Percentiles rank a stretch among this genome's conserved stretches.
Conservation (phyloP, 2,113 vertebrate genomes). For the Dipodomys ordii region DNA sequence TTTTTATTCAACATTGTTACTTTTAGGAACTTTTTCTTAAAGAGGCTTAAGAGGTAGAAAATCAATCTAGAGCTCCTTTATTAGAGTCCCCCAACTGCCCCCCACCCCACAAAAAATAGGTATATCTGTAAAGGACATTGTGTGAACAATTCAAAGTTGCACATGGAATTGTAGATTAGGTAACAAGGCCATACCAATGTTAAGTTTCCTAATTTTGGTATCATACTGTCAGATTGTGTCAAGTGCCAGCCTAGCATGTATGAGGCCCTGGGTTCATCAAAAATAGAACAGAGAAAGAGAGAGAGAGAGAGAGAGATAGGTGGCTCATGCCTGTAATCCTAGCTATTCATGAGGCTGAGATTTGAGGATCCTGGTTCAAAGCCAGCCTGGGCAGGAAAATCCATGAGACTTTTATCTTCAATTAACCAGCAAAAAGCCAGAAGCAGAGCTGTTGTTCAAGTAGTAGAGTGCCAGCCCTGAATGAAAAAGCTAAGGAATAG, state of each 20-base stretch:
- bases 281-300: too few relatives aligned
- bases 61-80: neutral
- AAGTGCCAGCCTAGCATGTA: neutral
- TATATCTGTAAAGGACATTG: neutral
- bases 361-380: too few relatives aligned
- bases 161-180: neutral
- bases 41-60: neutral
- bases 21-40: slow-evolving; percentile 3
- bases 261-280: neutral
- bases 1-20: neutral
- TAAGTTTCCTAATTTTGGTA: neutral
- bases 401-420: too few relatives aligned
- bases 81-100: neutral
- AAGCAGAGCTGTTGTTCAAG: too few relatives aligned
- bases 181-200: neutral
- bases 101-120: neutral
- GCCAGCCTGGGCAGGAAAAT: too few relatives aligned
- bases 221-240: rapidly evolving
- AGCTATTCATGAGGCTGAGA: too few relatives aligned
- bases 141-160: neutral
- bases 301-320: neutral
- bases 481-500: too few relatives aligned
- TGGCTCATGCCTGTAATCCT: too few relatives aligned
- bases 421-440: too few relatives aligned
- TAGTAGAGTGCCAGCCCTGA: too few relatives aligned